Conservation (phyloP, 1,140 invertebrate species). For the Drosophila kepulauana region DNA sequence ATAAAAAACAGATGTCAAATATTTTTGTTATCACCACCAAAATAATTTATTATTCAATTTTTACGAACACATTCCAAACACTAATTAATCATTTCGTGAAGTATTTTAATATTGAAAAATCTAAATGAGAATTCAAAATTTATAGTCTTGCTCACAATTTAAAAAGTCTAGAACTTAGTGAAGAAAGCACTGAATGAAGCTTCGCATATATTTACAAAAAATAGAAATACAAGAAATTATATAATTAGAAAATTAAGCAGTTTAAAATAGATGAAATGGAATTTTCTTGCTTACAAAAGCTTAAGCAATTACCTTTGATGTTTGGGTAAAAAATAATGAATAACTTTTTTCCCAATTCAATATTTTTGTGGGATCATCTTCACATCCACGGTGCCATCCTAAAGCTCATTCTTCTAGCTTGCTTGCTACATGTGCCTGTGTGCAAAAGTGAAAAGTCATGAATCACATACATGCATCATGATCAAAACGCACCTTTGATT, state of each 20-base stretch:
- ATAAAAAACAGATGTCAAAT: no score
- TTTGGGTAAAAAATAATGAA: no score
- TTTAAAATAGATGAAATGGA: no score
- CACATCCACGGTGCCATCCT: conserved; percentile 49
- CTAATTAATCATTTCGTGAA: background rate
- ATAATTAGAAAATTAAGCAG: no score
- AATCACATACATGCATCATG: conserved; percentile 75
- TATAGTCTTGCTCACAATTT: background rate
- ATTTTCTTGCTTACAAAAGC: no score
- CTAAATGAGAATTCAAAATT: background rate
- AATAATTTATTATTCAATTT: no score
- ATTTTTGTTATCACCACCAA: no score
- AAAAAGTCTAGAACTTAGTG: background rate
- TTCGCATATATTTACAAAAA: no score
- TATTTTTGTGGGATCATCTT: background rate
- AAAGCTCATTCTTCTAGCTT: conserved; percentile 24
- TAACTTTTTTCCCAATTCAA: no score
- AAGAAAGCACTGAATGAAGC: no score
- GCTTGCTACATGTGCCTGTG: conserved; percentile 32
- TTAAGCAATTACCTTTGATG: no score
- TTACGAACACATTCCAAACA: background rate
- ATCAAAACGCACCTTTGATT: conserved; percentile 64
- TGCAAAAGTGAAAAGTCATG: conserved; percentile 80
- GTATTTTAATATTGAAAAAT: background rate
- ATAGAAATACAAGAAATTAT: no score